Conservation (phyloP, 2,888 invertebrate genomes). For the Leucoptera coffeella region DNA sequence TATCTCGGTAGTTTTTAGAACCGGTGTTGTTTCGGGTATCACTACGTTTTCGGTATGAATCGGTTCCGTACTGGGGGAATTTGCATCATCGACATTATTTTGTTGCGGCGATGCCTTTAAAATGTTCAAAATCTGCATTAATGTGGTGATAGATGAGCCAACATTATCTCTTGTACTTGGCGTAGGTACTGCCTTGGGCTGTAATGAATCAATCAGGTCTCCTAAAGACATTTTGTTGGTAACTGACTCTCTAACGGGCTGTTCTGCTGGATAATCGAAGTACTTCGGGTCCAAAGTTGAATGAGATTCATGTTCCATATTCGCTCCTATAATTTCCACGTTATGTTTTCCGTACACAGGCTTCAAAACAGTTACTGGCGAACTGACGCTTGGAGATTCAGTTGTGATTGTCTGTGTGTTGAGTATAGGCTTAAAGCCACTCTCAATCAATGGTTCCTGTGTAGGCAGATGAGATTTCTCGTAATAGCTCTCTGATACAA, state of each 20-base stretch:
- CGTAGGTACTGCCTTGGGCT: slow-evolving; percentile 70
- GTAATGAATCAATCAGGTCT: slow-evolving; percentile 64
- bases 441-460: slow-evolving; percentile 22
- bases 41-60: slow-evolving; percentile 19
- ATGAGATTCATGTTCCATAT: not conserved
- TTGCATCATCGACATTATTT: slow-evolving; percentile 23
- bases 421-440: slow-evolving; percentile 38
- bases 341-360: slow-evolving; percentile 17
- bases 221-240: slow-evolving; percentile 20
- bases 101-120: slow-evolving; percentile 46
- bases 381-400: no score
- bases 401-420: no score
- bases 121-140: slow-evolving; percentile 67
- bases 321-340: slow-evolving; percentile 11
- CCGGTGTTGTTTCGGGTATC: slow-evolving; percentile 10
- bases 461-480: slow-evolving; percentile 16
- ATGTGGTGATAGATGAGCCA: slow-evolving; percentile 69
- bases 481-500: slow-evolving; percentile 32
- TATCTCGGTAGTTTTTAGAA: not conserved
- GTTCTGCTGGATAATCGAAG: slow-evolving; percentile 21
- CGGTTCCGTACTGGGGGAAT: slow-evolving; percentile 30
- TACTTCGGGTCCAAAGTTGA: slow-evolving; percentile 15
- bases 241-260: slow-evolving; percentile 13
- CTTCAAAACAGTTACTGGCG: no score
- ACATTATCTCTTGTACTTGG: slow-evolving; percentile 72